Conservation (phyloP, 2,113 vertebrate genomes). For the Azemiops feae region DNA sequence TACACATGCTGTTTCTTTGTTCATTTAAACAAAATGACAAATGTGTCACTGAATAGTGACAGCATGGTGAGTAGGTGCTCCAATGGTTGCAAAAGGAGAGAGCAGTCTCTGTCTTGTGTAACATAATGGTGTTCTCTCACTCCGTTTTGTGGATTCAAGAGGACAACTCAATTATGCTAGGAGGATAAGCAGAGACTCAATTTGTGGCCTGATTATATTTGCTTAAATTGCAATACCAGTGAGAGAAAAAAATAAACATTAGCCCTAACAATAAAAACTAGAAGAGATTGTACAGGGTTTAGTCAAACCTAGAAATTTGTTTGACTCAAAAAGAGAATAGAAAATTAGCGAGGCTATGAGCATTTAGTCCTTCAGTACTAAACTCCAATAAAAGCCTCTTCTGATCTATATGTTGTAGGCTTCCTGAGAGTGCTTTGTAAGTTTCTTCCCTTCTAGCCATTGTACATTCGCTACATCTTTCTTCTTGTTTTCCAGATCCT, state of each 20-base stretch:
- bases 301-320: not conserved
- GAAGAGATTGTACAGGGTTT: not conserved
- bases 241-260: not conserved
- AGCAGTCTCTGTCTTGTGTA: not conserved
- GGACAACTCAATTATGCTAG: not conserved
- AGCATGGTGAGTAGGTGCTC: not conserved
- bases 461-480: not conserved
- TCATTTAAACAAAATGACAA: not conserved
- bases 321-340: not conserved
- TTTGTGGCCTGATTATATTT: not conserved
- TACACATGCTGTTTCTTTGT: not conserved
- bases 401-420: not conserved
- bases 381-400: not conserved
- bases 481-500: slow-evolving; percentile 68
- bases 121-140: not conserved
- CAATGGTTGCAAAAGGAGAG: not conserved
- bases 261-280: not conserved
- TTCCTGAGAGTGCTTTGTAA: not conserved
- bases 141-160: not conserved
- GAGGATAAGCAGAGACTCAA: not conserved
- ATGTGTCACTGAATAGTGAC: not conserved
- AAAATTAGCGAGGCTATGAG: not conserved
- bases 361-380: not conserved
- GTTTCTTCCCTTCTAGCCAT: fast-evolving
- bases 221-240: not conserved